Conservation (phyloP, 2,797 vertebrate genomes). For the Eulemur mongoz region DNA sequence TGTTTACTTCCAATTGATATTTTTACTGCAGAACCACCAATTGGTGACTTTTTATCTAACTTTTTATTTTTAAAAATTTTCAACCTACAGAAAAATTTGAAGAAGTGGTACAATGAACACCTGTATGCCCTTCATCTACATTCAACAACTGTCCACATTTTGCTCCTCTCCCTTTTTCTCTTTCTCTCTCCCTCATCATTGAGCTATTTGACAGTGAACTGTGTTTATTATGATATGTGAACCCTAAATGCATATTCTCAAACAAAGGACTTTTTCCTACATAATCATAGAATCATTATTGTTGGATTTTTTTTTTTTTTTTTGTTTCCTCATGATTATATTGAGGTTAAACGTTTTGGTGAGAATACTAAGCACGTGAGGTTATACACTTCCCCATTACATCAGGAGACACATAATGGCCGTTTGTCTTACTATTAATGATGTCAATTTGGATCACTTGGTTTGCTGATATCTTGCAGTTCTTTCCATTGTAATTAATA, state of each 20-base stretch:
- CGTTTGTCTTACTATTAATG: neutral
- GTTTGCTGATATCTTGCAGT: neutral
- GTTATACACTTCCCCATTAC: neutral
- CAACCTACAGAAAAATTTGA: neutral
- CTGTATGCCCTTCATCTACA: neutral
- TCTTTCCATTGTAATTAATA: neutral
- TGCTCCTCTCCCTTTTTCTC: neutral
- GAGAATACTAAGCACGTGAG: neutral
- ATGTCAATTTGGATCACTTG: neutral
- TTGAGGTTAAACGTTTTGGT: neutral
- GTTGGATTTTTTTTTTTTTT: neutral
- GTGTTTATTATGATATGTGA: neutral
- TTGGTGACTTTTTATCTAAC: neutral
- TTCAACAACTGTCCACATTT: neutral
- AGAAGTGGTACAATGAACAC: neutral
- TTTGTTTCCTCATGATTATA: neutral
- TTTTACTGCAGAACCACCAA: neutral
- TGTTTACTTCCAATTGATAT: neutral
- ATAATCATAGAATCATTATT: neutral
- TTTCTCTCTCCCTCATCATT: neutral
- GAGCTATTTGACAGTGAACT: slow-evolving; percentile 12
- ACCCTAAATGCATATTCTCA: neutral
- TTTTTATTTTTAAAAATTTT: slow-evolving; percentile 38
- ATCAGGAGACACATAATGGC: neutral
- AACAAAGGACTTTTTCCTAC: neutral